Conservation (phyloP, 2,888 invertebrate species). For the Apodemia duryi region DNA sequence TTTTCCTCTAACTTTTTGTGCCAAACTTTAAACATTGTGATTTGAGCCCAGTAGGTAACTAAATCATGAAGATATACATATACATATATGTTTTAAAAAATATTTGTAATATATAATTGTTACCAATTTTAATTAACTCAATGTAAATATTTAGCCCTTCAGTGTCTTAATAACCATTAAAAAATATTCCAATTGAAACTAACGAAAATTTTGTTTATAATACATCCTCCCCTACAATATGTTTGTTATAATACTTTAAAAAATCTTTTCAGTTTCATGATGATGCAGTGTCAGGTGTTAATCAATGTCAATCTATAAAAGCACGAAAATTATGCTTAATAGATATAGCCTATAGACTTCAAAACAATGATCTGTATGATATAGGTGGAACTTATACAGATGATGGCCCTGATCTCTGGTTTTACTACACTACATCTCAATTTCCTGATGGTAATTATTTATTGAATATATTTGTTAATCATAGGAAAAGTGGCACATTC, state of each 20-base stretch:
- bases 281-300: constrained; percentile 41
- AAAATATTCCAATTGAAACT: too few relatives aligned
- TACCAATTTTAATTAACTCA: too few relatives aligned
- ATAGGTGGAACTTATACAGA: constrained; percentile 58
- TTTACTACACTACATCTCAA: constrained; percentile 48
- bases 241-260: not conserved
- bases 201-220: too few relatives aligned
- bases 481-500: constrained; percentile 46
- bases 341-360: constrained; percentile 44
- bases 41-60: too few relatives aligned
- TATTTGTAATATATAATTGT: too few relatives aligned
- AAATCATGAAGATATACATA: too few relatives aligned
- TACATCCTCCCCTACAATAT: too few relatives aligned
- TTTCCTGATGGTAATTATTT: constrained; percentile 48
- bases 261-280: constrained; percentile 38
- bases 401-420: constrained; percentile 55
- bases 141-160: too few relatives aligned
- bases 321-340: constrained; percentile 49
- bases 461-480: constrained; percentile 56
- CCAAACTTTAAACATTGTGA: too few relatives aligned
- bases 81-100: too few relatives aligned
- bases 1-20: too few relatives aligned
- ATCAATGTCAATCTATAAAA: constrained; percentile 44
- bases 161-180: too few relatives aligned
- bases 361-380: constrained; percentile 41